Base-by-base conservation (phyloP, 2,797 vertebrate species). In the Ammospiza maritima region DNA sequence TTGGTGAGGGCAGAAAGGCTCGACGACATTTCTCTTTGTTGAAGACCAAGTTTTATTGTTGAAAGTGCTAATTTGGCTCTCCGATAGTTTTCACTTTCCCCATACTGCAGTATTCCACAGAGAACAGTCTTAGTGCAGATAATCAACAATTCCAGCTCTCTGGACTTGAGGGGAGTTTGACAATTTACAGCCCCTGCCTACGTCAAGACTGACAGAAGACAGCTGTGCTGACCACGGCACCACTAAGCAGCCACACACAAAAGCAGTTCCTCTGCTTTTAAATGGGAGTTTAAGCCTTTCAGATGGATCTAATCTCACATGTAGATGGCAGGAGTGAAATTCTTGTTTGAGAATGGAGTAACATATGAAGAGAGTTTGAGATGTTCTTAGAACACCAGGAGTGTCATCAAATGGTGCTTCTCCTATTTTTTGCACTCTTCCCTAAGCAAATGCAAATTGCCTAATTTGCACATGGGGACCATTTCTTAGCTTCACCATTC, bases 1-100 rank as follows among this genome's bases (percentile, higher is more conserved):
- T 56, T 51, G 30, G 19, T 51, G 29, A 94, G 36, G 61, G 75
- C 50, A 93, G 72, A 92, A 92, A 85, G 61, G 80, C 29, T 94
- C 22, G 1, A 93, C 44, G 75, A 93, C 61, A 58, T 65, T 53
- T 66, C 66, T 77, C 47, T 51, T 87, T 75, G 30, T 29, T 85
- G 69, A 83, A 71, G 64, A 85, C 58, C 50, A 84, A 51, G 32
- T 73, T 93, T 94, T 88, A 93, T 73, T 82, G 56, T 75, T 89
- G 22, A 61, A 89, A 79, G 58, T 13, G 27, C 89, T 94, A 85
- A 58, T 89, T 86, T 18, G 44, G 76, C 79, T 94, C 50, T 85
- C 69, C 0, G 0, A 48, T 23, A 82, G 36, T 36, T 89, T 89
- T 61, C 48, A 50, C 60, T 88, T 92, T 71, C 36, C 32, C 50